Percentiles rank a stretch among this genome's conserved stretches.
Conservation (phyloP, 1,140 invertebrate genomes). For the Zaprionus capensis region DNA sequence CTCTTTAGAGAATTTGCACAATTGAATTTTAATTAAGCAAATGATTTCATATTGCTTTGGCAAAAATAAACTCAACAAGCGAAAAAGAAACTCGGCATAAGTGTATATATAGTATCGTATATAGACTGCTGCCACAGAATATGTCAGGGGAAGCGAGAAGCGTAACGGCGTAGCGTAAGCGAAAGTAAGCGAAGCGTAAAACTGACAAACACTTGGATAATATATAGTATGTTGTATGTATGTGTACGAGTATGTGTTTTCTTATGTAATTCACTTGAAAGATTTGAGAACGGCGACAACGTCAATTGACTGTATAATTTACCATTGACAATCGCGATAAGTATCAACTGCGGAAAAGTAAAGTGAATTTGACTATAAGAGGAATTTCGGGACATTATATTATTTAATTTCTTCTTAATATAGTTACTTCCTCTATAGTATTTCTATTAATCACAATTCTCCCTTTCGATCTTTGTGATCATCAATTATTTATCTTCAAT, state of each 20-base stretch:
- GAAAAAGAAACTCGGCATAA: neutral
- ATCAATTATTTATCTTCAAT: neutral
- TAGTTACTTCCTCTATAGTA: too few relatives aligned
- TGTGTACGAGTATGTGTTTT: neutral
- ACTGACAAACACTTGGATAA: conserved; percentile 2
- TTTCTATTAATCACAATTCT: too few relatives aligned
- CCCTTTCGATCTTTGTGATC: too few relatives aligned
- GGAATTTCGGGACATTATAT: too few relatives aligned
- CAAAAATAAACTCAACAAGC: neutral
- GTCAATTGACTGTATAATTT: conserved; percentile 2
- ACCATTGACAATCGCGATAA: neutral
- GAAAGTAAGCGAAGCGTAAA: neutral
- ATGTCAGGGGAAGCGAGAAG: neutral
- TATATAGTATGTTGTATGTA: neutral
- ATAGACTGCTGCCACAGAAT: neutral
- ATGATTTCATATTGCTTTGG: conserved; percentile 16
- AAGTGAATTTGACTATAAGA: too few relatives aligned
- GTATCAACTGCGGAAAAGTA: too few relatives aligned
- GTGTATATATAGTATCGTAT: neutral
- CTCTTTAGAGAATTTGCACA: neutral
- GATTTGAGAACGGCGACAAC: neutral
- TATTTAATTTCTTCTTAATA: too few relatives aligned
- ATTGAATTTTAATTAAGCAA: conserved; percentile 10
- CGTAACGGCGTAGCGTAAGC: conserved; percentile 3
- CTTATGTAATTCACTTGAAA: neutral